A percentile compares a stretch with the other conserved stretches of the same genome.
phyloP scores from a whole-genome alignment of 1,140 invertebrate genomes.

The Lepidotrigona ventralis region DNA sequence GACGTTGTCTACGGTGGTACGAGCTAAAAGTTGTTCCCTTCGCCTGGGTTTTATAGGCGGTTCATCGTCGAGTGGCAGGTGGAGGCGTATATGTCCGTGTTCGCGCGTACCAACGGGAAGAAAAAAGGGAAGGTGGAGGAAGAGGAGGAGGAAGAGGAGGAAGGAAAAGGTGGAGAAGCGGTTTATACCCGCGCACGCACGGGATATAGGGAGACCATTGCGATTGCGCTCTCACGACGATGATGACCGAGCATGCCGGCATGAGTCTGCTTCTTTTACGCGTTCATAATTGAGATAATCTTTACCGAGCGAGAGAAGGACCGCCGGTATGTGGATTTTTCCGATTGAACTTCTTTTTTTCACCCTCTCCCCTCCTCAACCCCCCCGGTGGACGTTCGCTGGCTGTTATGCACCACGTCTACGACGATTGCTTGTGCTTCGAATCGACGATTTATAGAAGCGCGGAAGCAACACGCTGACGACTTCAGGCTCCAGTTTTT shows the following conservation, averaged over 20 bases:
- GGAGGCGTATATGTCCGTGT: slow-evolving; percentile 69
- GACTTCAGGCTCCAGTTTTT: neutral
- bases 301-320: slow-evolving; percentile 64
- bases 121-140: slow-evolving; percentile 13
- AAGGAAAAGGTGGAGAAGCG: slow-evolving; percentile 19
- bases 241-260: slow-evolving; percentile 69
- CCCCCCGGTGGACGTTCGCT: neutral
- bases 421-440: neutral
- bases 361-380: slow-evolving; percentile 57
- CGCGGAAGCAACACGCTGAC: neutral
- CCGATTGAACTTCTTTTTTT: slow-evolving; percentile 49
- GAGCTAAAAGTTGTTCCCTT: slow-evolving; percentile 66
- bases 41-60: slow-evolving; percentile 67
- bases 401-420: neutral
- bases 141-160: neutral
- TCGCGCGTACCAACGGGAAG: slow-evolving; percentile 26
- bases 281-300: slow-evolving; percentile 77
- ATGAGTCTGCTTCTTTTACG: slow-evolving; percentile 75
- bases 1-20: slow-evolving; percentile 67
- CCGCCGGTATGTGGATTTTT: slow-evolving; percentile 73
- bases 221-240: slow-evolving; percentile 62
- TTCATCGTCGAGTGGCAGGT: slow-evolving; percentile 70
- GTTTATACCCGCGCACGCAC: slow-evolving; percentile 11
- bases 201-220: slow-evolving; percentile 32
- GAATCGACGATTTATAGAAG: slow-evolving; percentile 1